Base-by-base conservation (phyloP, 2,888 invertebrate genomes). In the Proisotoma minuta region DNA sequence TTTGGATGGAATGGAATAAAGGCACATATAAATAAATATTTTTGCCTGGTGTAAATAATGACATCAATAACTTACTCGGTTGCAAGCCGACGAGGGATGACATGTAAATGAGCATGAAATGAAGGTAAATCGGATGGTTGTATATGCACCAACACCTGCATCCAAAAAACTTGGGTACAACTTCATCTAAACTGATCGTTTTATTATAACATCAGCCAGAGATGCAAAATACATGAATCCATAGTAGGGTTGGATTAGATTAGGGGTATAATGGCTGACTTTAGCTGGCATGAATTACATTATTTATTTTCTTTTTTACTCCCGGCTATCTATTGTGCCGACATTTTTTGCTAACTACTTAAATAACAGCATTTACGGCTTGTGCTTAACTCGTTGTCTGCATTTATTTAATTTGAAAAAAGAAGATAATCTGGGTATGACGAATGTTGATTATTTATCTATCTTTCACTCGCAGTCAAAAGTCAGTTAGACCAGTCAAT, bases 91-190 rank as follows among this genome's bases (percentile, higher is more conserved):
- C 53, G 56, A 51, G 51, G 57, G 58, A 56, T 62, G 64, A 60
- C 60, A 60, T 56, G 54, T 54, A 54, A 54, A 54, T 54, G 54
- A 24, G 52, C 52, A 52, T 64, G 60, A 64, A 57, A 57, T 49
- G 60, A 57, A 60, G 63, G 52, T 43, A 57, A 64, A 64, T 60
- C 63, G 59, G 57, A 65, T 59, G n/a, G n/a, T 58, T 58, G 58
- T 63, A n/a, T n/a, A n/a, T n/a, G 62, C 62, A 62, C 23, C 10
- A 34, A 34, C 34, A 34, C 34, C 34, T 34, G 34, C 34, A 34
- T 34, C 34, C 34, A 15, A 8, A 15, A 8, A 10, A 15, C 34
- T 34, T 8, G 8, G 34, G 34, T 15, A 34, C 34, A 34, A 34
- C 34, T 34, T 34, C 34, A 34, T 34, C 34, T 34, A 8, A 8